Percentiles rank a stretch among this genome's conserved stretches.
Conservation (phyloP, 2,888 invertebrate species). For the Cecidostiba fungosa region DNA sequence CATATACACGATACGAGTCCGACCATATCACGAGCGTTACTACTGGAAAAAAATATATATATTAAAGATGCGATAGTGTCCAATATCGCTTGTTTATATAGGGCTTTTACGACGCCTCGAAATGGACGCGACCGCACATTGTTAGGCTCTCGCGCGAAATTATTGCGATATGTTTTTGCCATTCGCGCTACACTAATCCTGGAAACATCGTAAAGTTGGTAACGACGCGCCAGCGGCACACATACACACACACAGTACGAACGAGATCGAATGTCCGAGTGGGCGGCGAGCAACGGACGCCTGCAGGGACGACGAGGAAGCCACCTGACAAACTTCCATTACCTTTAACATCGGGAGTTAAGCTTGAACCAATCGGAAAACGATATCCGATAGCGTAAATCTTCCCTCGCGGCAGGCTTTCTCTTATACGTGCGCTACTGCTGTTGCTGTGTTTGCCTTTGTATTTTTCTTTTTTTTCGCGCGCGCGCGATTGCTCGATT, state of each 20-base stretch:
- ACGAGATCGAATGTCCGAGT: slow-evolving; percentile 66
- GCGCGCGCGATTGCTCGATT: background rate
- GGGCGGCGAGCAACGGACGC: slow-evolving; percentile 20
- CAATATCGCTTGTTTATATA: background rate
- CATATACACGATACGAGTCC: background rate
- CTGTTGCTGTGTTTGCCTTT: background rate
- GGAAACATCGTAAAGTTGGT: slow-evolving; percentile 68
- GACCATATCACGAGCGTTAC: background rate
- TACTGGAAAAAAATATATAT: background rate
- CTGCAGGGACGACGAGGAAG: slow-evolving; percentile 46
- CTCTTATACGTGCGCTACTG: slow-evolving; percentile 6
- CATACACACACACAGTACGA: slow-evolving; percentile 16
- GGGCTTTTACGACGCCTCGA: background rate
- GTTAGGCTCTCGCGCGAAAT: slow-evolving; percentile 38
- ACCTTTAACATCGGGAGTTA: slow-evolving; percentile 70
- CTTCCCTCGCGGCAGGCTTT: slow-evolving; percentile 52
- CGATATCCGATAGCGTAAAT: slow-evolving; percentile 76
- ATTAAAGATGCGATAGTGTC: background rate
- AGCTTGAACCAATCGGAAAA: slow-evolving; percentile 74
- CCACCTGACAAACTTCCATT: slow-evolving; percentile 73
- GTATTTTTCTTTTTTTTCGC: background rate
- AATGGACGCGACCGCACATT: slow-evolving; percentile 16
- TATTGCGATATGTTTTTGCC: slow-evolving; percentile 40
- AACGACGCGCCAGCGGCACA: slow-evolving; percentile 57
- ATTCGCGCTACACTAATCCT: slow-evolving; percentile 51